These are phyloP conservation scores for Volucella inflata DNA, from an alignment of 2,888 invertebrate species.

Conservation along the genomic window DNA sequence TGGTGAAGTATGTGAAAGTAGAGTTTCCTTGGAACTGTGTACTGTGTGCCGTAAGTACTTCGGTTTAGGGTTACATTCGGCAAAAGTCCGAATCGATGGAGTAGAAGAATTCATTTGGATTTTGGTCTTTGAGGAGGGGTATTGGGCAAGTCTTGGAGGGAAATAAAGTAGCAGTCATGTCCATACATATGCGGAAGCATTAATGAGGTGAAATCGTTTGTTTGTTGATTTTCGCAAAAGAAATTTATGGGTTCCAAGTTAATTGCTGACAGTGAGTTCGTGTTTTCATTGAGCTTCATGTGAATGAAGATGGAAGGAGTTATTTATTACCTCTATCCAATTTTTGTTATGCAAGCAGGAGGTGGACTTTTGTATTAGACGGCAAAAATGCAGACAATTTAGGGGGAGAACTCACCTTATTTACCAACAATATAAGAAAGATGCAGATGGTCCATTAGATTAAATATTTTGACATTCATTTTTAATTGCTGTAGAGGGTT, in stretches of 20 bases:
- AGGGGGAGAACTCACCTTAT: no score
- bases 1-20: conserved; percentile 17
- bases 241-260: neutral
- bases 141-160: conserved; percentile 32
- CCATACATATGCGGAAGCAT: neutral
- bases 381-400: no score
- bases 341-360: no score
- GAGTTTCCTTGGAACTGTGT: conserved; percentile 3
- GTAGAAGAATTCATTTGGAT: conserved; percentile 2
- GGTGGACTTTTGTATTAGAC: no score
- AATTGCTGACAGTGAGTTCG: no score
- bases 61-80: conserved; percentile 1
- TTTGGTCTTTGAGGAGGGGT: conserved; percentile 21
- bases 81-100: neutral
- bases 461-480: no score
- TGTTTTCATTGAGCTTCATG: no score
- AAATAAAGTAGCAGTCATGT: neutral
- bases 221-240: conserved; percentile 12
- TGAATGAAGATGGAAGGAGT: no score
- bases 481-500: no score
- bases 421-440: no score
- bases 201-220: conserved; percentile 47
- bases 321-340: no score
- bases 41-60: conserved; percentile 24
- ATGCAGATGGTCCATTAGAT: no score